Evolutionary conservation across 2,113 vertebrate genomes (phyloP).

Genomic region (Trichomycterus rosablanca): DNA sequence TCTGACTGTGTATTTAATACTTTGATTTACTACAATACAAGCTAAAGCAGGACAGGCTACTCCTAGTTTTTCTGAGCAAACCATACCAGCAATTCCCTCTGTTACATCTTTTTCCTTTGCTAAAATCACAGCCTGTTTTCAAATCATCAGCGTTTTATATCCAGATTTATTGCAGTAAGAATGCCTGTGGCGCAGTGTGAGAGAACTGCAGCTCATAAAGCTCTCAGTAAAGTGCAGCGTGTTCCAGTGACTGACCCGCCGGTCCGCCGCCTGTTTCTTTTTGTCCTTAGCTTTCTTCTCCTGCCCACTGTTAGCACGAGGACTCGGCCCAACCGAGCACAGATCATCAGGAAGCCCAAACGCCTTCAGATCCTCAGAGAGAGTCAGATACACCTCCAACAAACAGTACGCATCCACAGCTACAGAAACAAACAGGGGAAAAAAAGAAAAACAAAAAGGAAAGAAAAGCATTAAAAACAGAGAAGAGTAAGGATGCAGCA

Average conservation of each 20-base stretch:
- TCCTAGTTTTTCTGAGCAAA: too few relatives aligned
- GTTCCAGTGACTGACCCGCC: constrained; percentile 47
- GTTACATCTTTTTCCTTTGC: too few relatives aligned
- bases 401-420: constrained; percentile 79
- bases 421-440: constrained; percentile 40
- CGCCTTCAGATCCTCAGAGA: constrained; percentile 59
- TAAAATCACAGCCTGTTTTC: not conserved
- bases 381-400: constrained; percentile 72
- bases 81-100: too few relatives aligned
- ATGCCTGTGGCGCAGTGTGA: not conserved
- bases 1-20: too few relatives aligned
- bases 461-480: too few relatives aligned
- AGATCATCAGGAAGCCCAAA: constrained; percentile 67
- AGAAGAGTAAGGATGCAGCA: too few relatives aligned
- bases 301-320: constrained; percentile 25
- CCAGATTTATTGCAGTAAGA: constrained; percentile 16
- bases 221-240: too few relatives aligned
- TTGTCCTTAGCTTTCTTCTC: constrained; percentile 55
- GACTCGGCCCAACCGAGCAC: constrained; percentile 37
- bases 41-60: too few relatives aligned
- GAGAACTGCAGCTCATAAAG: not conserved
- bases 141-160: constrained; percentile 18
- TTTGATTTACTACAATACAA: too few relatives aligned
- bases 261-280: constrained; percentile 39
- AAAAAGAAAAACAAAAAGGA: not conserved